These are phyloP conservation scores for Sorex maritimensis DNA, from an alignment of 2,797 vertebrate species.

Conservation along the genomic window DNA sequence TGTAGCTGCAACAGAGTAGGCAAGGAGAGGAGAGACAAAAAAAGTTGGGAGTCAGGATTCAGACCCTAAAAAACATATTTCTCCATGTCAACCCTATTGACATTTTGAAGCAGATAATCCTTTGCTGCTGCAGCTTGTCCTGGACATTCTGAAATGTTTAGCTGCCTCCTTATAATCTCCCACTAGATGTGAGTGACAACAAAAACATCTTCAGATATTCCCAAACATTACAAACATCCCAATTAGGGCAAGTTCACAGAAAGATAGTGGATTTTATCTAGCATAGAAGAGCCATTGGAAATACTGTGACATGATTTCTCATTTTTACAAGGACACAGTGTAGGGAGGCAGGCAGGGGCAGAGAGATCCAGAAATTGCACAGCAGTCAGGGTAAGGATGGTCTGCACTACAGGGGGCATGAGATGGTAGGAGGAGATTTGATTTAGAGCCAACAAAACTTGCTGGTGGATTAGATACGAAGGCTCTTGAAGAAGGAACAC, in stretches of 20 bases:
- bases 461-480: background rate
- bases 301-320: background rate
- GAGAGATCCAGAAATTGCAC: background rate
- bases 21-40: background rate
- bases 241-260: background rate
- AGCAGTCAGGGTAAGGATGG: background rate
- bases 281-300: background rate
- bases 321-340: background rate
- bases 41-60: background rate
- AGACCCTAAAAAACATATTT: background rate
- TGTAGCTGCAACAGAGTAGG: background rate
- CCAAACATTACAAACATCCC: background rate
- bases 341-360: background rate
- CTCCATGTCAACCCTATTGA: too few relatives aligned
- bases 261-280: slow-evolving; percentile 4
- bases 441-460: background rate
- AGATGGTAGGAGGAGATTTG: background rate
- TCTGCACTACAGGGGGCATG: background rate
- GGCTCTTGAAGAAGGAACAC: background rate
- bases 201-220: background rate
- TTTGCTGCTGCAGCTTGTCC: background rate
- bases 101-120: background rate
- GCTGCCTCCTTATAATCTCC: too few relatives aligned
- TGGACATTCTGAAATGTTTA: background rate
- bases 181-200: too few relatives aligned